Evolutionary conservation across 2,888 invertebrate genomes (phyloP), one percentile per base, ranked within the genome.

Genomic region (Cantharis rufa): DNA sequence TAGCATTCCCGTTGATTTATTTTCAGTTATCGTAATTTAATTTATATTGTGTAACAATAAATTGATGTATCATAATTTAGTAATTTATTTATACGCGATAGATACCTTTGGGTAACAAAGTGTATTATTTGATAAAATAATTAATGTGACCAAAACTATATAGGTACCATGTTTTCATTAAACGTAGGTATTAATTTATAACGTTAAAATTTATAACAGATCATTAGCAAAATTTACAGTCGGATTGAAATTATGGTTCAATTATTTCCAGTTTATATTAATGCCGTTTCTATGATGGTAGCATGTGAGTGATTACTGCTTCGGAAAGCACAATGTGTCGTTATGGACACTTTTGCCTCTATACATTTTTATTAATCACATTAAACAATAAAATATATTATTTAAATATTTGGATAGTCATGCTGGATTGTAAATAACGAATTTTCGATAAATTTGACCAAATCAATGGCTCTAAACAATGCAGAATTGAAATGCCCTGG

Each of bases 161-260:
- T 21, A 18, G 21, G 21, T 62, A 68, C 71, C 75, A 71, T 69
- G 75, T 75, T 75, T 75, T 75, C 75, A 75, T 75, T 75, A 75
- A 75, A 75, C 69, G 71, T 68, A 75, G 75, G 69, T 75, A 75
- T 75, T 64, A 75, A 75, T 75, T 75, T 71, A 75, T 61, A 71
- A 69, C 69, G 69, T 71, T 75, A 77, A 73, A 77, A 77, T 73
- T 77, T 74, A 77, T 77, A 77, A 72, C 71, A 71, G 70, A 70
- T 74, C 76, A 77, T 77, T 77, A 77, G 73, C 70, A 69, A 74
- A 77, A 77, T 77, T 77, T 77, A 77, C 70, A 62, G 76, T 70
- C 66, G 70, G 63, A 74, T 77, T 73, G 73, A 71, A 77, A 76
- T 76, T 76, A 76, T 72, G 70, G 75, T 76, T 76, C 72, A 76